Evolutionary conservation across 1,140 invertebrate species (phyloP).

Genomic region (Formica selysi): DNA sequence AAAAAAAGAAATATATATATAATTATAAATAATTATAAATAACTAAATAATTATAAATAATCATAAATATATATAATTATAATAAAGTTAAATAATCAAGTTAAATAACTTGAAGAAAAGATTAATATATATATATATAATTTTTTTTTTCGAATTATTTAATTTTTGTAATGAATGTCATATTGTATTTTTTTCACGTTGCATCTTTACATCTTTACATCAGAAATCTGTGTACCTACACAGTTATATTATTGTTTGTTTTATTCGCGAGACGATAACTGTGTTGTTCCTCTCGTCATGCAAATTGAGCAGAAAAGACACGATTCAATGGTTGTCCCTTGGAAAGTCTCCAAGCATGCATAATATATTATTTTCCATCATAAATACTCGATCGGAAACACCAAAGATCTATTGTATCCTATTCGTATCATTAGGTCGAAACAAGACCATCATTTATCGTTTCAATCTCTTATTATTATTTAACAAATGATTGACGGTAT

Average conservation of each 20-base stretch:
- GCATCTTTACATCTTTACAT: neutral
- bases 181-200: neutral
- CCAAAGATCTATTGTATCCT: neutral
- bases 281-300: neutral
- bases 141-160: neutral
- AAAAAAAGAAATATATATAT: too few species aligned
- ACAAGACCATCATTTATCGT: neutral
- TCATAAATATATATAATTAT: too few species aligned
- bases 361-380: conserved; percentile 64
- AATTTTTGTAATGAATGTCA: neutral
- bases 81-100: neutral
- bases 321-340: conserved; percentile 38
- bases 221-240: neutral
- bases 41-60: too few species aligned
- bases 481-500: neutral
- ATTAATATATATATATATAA: too few species aligned
- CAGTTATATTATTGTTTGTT: neutral
- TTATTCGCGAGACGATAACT: neutral
- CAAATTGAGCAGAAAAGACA: conserved; percentile 50
- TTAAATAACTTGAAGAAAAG: neutral
- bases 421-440: neutral
- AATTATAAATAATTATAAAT: too few species aligned
- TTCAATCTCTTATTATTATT: neutral
- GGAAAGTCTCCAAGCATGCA: conserved; percentile 66
- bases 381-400: conserved; percentile 20